Percentiles rank a stretch among this genome's conserved stretches.
Evolutionary conservation across 2,888 invertebrate genomes (phyloP).

Genomic region (Cheilosia soror): DNA sequence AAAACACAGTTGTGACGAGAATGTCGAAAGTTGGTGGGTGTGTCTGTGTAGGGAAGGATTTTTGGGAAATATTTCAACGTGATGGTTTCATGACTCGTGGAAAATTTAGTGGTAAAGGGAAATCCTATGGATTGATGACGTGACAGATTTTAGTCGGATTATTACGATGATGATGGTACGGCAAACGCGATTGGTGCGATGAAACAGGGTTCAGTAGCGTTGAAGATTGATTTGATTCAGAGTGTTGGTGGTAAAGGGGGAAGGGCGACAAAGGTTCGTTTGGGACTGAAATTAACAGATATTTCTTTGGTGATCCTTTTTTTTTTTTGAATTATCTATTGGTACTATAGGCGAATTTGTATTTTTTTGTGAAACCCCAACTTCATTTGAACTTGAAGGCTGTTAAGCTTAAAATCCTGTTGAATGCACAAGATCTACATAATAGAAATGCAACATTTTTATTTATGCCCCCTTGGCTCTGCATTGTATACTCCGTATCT

Average conservation of each 20-base stretch:
- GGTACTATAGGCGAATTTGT: too few species aligned
- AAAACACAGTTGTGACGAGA: neutral
- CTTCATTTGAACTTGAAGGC: too few species aligned
- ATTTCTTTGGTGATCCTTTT: too few species aligned
- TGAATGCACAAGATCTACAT: too few species aligned
- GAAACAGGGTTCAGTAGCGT: slow-evolving; percentile 50
- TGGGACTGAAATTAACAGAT: too few species aligned
- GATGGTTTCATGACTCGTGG: slow-evolving; percentile 71
- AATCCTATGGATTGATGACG: slow-evolving; percentile 73
- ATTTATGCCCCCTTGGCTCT: too few species aligned
- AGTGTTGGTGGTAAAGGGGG: neutral
- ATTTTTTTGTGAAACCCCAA: too few species aligned
- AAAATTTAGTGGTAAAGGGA: slow-evolving; percentile 71
- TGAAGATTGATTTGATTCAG: slow-evolving; percentile 64
- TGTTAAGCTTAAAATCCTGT: too few species aligned
- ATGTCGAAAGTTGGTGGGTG: neutral
- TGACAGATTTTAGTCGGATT: slow-evolving; percentile 73
- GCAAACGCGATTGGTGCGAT: neutral
- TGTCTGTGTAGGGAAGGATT: neutral
- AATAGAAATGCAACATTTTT: too few species aligned
- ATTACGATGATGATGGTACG: slow-evolving; percentile 49
- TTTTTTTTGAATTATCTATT: too few species aligned
- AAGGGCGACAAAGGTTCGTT: too few species aligned
- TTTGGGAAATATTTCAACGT: slow-evolving; percentile 44
- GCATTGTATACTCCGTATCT: too few species aligned